Conservation (phyloP, 2,888 invertebrate genomes). For the Empis stercorea region DNA sequence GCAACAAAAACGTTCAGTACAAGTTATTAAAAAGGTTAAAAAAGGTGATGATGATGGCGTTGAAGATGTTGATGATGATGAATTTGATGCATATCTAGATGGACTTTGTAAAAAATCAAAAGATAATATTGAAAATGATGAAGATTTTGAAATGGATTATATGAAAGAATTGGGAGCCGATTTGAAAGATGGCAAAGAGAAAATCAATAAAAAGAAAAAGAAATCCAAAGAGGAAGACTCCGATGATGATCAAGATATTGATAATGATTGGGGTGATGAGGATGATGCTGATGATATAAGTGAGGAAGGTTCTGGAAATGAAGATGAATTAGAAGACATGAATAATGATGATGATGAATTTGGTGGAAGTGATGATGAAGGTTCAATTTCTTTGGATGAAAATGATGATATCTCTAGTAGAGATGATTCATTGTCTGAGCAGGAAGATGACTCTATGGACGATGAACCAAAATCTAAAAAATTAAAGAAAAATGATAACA, state of each 20-base stretch:
- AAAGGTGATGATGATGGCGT: conserved; percentile 43
- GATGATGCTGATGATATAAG: conserved; percentile 26
- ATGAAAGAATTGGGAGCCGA: conserved; percentile 49
- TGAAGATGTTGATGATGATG: conserved; percentile 54
- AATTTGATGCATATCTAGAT: conserved; percentile 40
- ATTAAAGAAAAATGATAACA: conserved; percentile 2
- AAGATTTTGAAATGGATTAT: conserved; percentile 50
- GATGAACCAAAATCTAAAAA: conserved; percentile 14
- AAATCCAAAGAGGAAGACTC: conserved; percentile 22
- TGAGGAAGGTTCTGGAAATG: conserved; percentile 36
- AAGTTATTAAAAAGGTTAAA: conserved; percentile 27
- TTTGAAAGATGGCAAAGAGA: conserved; percentile 19
- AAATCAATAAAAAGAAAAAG: conserved; percentile 22
- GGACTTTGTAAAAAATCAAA: conserved; percentile 39
- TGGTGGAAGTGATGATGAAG: conserved; percentile 38
- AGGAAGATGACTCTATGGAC: conserved; percentile 21
- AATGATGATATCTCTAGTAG: conserved; percentile 18
- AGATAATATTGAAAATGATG: conserved; percentile 48
- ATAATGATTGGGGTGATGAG: conserved; percentile 29
- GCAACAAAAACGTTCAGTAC: conserved; percentile 38
- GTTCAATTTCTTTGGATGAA: conserved; percentile 18
- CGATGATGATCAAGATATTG: conserved; percentile 27
- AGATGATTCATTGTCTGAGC: conserved; percentile 16
- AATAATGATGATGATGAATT: conserved; percentile 20
- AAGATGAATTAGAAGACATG: conserved; percentile 16